Evolutionary conservation across 2,888 invertebrate genomes (phyloP).

Genomic region (Pecten maximus): DNA sequence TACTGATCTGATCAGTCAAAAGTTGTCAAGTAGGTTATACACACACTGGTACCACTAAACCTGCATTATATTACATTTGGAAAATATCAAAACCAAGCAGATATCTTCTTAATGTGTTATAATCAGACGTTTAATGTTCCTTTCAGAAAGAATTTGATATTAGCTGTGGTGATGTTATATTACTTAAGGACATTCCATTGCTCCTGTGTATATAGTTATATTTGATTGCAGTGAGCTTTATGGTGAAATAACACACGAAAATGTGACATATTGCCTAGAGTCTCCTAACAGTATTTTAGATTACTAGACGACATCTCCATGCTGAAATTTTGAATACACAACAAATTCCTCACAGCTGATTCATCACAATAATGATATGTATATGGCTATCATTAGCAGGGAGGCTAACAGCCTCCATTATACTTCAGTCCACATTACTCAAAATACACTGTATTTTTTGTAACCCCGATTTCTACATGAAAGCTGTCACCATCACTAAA

Average conservation of each 20-base stretch:
- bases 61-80: not conserved
- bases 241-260: not conserved
- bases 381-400: not conserved
- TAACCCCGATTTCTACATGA: not conserved
- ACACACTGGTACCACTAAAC: not conserved
- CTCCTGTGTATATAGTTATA: not conserved
- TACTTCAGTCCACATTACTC: slow-evolving; percentile 7
- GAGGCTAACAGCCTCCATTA: slow-evolving; percentile 9
- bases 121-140: not conserved
- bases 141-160: not conserved
- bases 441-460: not conserved
- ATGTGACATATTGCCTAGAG: not conserved
- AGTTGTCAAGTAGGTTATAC: too few species aligned
- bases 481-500: not conserved
- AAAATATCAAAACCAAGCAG: not conserved
- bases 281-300: not conserved
- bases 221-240: not conserved
- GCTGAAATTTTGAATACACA: slow-evolving; percentile 22
- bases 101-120: not conserved
- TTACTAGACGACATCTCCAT: not conserved
- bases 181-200: not conserved
- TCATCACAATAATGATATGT: slow-evolving; percentile 21
- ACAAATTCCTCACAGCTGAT: slow-evolving; percentile 26
- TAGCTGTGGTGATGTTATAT: not conserved
- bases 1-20: too few species aligned